These are phyloP conservation scores for Carterocephalus palaemon DNA, from an alignment of 2,888 invertebrate genomes.

Conservation along the genomic window DNA sequence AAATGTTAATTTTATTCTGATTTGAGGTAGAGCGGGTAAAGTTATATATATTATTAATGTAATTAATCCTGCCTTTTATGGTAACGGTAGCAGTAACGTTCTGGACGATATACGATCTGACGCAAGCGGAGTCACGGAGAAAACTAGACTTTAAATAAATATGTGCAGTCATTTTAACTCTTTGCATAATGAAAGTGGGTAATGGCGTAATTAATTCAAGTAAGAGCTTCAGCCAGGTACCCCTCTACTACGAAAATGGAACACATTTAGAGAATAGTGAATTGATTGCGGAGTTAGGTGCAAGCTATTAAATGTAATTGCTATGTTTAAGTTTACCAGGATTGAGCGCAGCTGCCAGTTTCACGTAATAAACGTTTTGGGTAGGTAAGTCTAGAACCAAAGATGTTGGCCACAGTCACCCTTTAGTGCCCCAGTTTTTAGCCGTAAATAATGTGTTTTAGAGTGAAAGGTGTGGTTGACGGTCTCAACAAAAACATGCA, in stretches of 20 bases:
- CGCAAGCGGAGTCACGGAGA: background rate
- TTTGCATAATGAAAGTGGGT: conserved; percentile 1
- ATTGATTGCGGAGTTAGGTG: conserved; percentile 20
- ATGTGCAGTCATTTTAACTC: no score
- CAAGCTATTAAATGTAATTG: conserved; percentile 17
- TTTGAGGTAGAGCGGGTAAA: no score
- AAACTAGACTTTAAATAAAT: conserved; percentile 2
- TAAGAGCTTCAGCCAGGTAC: conserved; percentile 1
- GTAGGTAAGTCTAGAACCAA: background rate
- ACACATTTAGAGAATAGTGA: conserved; percentile 11
- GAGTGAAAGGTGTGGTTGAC: no score
- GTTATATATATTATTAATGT: no score
- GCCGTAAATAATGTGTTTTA: no score
- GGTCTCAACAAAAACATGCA: no score
- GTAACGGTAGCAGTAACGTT: no score
- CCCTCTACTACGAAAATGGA: conserved; percentile 5
- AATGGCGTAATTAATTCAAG: conserved; percentile 5
- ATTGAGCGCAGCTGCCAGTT: background rate
- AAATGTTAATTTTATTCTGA: no score
- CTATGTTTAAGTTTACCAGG: conserved; percentile 11
- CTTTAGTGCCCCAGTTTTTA: no score
- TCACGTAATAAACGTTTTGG: background rate
- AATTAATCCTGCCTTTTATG: no score
- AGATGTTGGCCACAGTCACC: no score
- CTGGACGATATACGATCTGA: no score